Conservation (phyloP, 2,888 invertebrate genomes). For the Sinohyriopsis cumingii region DNA sequence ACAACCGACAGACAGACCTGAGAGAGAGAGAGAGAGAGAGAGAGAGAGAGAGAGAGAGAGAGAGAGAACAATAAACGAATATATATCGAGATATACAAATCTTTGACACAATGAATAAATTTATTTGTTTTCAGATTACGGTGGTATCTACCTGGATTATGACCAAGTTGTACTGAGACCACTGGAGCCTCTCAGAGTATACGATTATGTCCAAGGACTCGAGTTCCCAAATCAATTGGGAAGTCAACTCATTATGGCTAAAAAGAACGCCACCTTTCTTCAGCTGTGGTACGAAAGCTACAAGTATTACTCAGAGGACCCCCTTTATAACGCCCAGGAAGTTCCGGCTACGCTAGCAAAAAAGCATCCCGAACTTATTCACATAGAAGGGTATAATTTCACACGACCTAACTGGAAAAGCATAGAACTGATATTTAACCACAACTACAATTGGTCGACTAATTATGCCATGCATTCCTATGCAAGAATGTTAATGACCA, state of each 20-base stretch:
- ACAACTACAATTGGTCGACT: constrained; percentile 12
- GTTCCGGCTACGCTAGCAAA: constrained; percentile 10
- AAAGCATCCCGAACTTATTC: constrained; percentile 10
- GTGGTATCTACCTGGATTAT: constrained; percentile 14
- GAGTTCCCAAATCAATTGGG: constrained; percentile 6
- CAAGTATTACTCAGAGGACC: constrained; percentile 7
- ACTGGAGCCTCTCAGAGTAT: constrained; percentile 8
- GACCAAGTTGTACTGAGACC: constrained; percentile 8
- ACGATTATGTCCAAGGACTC: constrained; percentile 11
- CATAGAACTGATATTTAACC: background rate
- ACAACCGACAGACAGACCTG: too few relatives aligned
- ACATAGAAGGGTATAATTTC: constrained; percentile 17
- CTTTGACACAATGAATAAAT: too few relatives aligned
- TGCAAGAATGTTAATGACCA: background rate
- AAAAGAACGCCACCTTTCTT: constrained; percentile 14
- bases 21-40: too few relatives aligned
- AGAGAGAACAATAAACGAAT: too few relatives aligned
- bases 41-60: too few relatives aligned
- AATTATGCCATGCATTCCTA: constrained; percentile 15
- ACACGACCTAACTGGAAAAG: constrained; percentile 7
- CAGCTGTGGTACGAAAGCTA: constrained; percentile 17
- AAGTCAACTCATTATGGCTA: constrained; percentile 10
- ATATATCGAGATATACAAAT: too few relatives aligned
- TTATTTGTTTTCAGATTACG: constrained; percentile 12
- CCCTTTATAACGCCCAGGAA: constrained; percentile 9